These are phyloP conservation scores for Coelopa pilipes DNA, from an alignment of 2,888 invertebrate species.

Conservation along the genomic window DNA sequence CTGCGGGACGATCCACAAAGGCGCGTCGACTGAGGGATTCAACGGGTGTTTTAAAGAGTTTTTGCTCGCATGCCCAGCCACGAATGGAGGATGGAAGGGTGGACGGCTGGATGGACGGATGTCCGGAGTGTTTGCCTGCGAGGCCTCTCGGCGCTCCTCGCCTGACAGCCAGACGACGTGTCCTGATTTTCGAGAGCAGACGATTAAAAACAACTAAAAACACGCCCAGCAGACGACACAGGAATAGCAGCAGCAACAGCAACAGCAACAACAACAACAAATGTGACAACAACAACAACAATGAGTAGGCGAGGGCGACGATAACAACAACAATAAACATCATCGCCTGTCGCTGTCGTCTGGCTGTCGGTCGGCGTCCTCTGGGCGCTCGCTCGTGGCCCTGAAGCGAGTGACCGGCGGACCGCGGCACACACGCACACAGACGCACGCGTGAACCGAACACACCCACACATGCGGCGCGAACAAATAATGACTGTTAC, in stretches of 20 bases:
- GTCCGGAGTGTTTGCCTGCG: slow-evolving; percentile 36
- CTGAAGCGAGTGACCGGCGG: slow-evolving; percentile 3
- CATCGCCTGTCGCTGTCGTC: too few species aligned
- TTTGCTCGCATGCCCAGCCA: neutral
- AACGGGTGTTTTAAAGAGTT: too few species aligned
- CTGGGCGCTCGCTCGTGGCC: too few species aligned
- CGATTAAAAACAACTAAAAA: neutral
- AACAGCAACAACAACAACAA: too few species aligned
- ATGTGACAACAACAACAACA: neutral
- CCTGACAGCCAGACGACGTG: slow-evolving; percentile 44
- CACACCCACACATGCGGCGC: slow-evolving; percentile 25
- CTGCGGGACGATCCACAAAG: too few species aligned
- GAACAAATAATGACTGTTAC: slow-evolving; percentile 44
- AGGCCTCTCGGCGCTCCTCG: slow-evolving; percentile 39
- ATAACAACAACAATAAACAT: too few species aligned
- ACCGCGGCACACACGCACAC: slow-evolving; percentile 40
- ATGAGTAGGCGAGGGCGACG: too few species aligned
- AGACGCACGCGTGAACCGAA: slow-evolving; percentile 27
- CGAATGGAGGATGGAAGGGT: neutral
- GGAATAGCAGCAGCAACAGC: too few species aligned
- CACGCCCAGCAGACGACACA: neutral
- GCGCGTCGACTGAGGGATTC: too few species aligned
- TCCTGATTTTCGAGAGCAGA: slow-evolving; percentile 42
- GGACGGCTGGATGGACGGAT: too few species aligned
- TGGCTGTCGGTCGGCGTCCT: too few species aligned